phyloP scores from a whole-genome alignment of 2,888 invertebrate genomes.

The Prosopocoilus inquinatus region DNA sequence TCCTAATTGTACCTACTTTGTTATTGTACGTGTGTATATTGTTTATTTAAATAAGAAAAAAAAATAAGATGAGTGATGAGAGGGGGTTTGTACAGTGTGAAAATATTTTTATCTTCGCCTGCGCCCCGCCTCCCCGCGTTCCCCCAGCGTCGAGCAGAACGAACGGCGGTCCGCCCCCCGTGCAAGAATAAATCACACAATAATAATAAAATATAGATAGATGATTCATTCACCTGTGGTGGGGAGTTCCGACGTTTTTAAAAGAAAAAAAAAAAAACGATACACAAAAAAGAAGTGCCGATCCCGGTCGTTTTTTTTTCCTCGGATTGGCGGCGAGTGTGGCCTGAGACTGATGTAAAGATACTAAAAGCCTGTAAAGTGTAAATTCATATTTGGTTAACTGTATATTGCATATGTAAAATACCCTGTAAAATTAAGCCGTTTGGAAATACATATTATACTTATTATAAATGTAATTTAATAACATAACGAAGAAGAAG shows the following conservation, averaged over 20 bases:
- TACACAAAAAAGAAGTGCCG: constrained; percentile 33
- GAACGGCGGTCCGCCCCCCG: too few species aligned
- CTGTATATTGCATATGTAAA: constrained; percentile 52
- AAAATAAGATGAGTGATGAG: too few species aligned
- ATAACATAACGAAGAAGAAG: constrained; percentile 26
- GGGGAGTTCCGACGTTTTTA: constrained; percentile 32
- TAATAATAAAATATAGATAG: constrained; percentile 6
- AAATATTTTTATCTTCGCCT: constrained; percentile 17
- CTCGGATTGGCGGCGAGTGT: constrained; percentile 40
- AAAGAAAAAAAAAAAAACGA: constrained; percentile 34
- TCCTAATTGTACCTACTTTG: constrained; percentile 18
- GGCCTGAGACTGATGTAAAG: constrained; percentile 54
- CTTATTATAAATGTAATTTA: too few species aligned
- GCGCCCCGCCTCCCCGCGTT: too few species aligned
- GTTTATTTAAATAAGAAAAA: constrained; percentile 17
- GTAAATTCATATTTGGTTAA: constrained; percentile 52
- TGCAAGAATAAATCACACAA: neutral
- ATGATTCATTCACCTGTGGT: constrained; percentile 4
- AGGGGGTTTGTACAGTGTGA: constrained; percentile 18
- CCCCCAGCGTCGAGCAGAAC: too few species aligned
- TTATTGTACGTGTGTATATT: too few species aligned
- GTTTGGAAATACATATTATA: constrained; percentile 40
- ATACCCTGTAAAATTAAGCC: constrained; percentile 49
- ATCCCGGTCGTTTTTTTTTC: too few species aligned
- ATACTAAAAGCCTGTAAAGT: constrained; percentile 51